Evolutionary conservation across 1,140 invertebrate species (phyloP), one percentile per base, ranked within the genome.

Genomic region (Apolygus lucorum): DNA sequence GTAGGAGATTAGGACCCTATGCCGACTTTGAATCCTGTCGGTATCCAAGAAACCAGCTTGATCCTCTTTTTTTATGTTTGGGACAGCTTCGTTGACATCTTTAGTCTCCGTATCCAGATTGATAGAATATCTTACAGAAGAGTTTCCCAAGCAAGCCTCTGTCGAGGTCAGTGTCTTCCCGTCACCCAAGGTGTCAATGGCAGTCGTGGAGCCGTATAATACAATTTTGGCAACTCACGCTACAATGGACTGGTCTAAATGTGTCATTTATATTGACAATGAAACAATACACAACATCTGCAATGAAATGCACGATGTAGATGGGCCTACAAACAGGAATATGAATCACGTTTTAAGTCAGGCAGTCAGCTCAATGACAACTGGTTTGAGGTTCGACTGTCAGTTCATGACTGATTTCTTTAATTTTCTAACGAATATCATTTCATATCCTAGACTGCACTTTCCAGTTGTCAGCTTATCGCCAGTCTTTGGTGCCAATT

Each of bases 181-280:
- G 27, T 63, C 4, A 25, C 34, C 34, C 34, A 83, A 73, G 86
- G 84, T 34, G 25, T 71, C 72, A n/a, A 69, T 72, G 2, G 52
- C 74, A 22, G 74, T 73, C 8, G 91, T 94, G 17, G 92, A 94
- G 76, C 92, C 92, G 0, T 95, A 94, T 81, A 94, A 92, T 76
- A 86, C 88, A 0, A 84, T 92, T 70, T 79, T 93, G 24, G 89
- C 88, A 21, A 91, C 89, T 0, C 88, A 91, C 75, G 86, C 86
- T 1, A 90, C 88, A 24, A 79, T 92, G 70, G 85, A 88, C 70
- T 86, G 90, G 74, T 89, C 87, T 1, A 88, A 90, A 78, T 91
- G 90, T 75, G 86, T 88, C 2, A 91, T 93, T 74, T 89, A 91
- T 83, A 88, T 91, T n/a, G 90, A 93, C 80, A 90, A 92, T 76